Evolutionary conservation across 37 sponge, comb jelly and placozoan genomes (phyloP).

Genomic region (Beroe ovata): DNA sequence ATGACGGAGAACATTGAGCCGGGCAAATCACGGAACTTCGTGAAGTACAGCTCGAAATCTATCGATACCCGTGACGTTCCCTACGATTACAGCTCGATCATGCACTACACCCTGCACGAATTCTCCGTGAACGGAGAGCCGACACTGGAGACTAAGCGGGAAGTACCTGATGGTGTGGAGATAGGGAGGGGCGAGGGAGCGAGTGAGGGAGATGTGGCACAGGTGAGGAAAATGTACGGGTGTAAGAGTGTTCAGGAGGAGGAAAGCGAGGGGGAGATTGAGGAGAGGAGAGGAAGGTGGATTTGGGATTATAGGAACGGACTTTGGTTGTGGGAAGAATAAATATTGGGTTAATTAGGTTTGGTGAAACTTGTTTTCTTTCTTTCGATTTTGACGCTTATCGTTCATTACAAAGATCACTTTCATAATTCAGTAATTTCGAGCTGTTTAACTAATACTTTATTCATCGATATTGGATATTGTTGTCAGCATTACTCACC

Average conservation of each 20-base stretch:
- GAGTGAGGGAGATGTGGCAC: constrained; percentile 37
- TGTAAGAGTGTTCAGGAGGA: neutral
- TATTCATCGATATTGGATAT: too few relatives aligned
- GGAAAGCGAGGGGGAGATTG: neutral
- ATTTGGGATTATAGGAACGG: neutral
- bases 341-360: too few relatives aligned
- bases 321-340: neutral
- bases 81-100: constrained; percentile 52
- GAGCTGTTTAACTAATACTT: too few relatives aligned
- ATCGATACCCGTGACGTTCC: neutral
- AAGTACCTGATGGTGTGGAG: constrained; percentile 28
- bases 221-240: constrained; percentile 59
- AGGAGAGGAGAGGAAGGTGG: neutral
- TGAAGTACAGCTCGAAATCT: neutral
- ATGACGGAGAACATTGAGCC: constrained; percentile 3
- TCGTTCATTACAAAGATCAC: too few relatives aligned
- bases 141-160: neutral
- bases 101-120: constrained; percentile 25
- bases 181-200: constrained; percentile 42
- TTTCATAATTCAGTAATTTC: too few relatives aligned
- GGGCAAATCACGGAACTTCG: constrained; percentile 3
- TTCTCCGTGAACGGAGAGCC: constrained; percentile 9
- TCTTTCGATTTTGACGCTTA: too few relatives aligned
- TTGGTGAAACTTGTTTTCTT: too few relatives aligned
- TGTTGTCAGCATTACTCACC: neutral